Percentiles rank a stretch among this genome's conserved stretches.
Conservation (phyloP, 2,888 invertebrate species). For the Rhaphigaster nebulosa region DNA sequence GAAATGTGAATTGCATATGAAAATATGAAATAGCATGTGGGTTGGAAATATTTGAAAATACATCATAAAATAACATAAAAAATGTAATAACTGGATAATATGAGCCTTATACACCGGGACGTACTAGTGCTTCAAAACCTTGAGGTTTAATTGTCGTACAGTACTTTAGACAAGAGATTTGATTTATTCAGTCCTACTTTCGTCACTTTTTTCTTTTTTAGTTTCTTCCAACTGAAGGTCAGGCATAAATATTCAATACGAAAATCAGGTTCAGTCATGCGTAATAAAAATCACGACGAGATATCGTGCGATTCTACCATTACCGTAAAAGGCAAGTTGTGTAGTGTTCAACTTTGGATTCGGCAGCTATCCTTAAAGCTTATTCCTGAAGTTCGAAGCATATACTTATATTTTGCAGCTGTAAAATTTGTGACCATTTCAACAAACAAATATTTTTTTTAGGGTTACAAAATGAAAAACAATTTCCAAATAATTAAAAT, state of each 20-base stretch:
- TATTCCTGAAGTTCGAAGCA: neutral
- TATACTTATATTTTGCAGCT: neutral
- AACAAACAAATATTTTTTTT: neutral
- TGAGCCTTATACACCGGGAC: no score
- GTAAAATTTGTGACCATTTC: neutral
- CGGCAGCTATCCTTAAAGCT: neutral
- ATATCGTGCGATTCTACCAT: neutral
- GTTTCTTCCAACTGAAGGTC: neutral
- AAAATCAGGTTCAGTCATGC: neutral
- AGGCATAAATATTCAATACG: constrained; percentile 1
- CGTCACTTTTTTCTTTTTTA: neutral
- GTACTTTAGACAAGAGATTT: neutral
- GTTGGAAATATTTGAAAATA: no score
- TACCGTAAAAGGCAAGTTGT: neutral
- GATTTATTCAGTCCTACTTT: neutral
- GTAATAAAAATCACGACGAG: constrained; percentile 14
- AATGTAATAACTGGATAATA: no score
- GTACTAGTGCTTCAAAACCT: neutral
- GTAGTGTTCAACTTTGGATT: neutral
- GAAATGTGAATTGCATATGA: no score
- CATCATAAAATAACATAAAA: no score
- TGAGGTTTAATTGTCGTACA: neutral
- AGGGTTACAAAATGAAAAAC: no score
- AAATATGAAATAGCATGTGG: no score
- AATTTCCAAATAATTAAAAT: no score